Evolutionary conservation across 2,888 invertebrate species (phyloP), one percentile per base, ranked within the genome.

Genomic region (Nemurella pictetii): DNA sequence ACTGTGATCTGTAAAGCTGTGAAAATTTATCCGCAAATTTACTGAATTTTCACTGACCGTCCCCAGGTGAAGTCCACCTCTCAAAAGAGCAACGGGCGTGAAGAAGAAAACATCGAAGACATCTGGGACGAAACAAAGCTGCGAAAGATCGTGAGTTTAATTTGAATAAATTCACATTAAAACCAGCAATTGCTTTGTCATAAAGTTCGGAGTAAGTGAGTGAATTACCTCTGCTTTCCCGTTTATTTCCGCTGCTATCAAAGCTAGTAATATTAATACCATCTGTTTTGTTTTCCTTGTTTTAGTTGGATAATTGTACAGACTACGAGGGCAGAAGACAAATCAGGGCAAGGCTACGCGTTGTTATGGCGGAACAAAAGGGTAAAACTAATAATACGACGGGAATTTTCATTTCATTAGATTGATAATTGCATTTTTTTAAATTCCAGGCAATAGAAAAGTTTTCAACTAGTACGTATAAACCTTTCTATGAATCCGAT

Each of bases 291-390:
- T 77, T 77, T 15, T 15, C 80, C n/a, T 78, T 28, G 87, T 92
- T 91, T 81, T 90, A 97, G 97, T 93, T 97, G 92, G 96, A 96
- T 91, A 94, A 94, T 91, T 94, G 96, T 90, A 94, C 94, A 88
- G 96, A 96, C 90, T 96, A 96, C 95, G 97, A 97, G 91, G 96
- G 96, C 91, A 94, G 96, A 89, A 94, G 96, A 89, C 93, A 94
- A 88, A 94, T 97, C 89, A 93, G 97, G 90, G 94, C 94, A 89
- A 94, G 96, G 91, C 93, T 97, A 89, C 94, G 95, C 89, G 93
- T 95, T 90, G 94, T 97, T 89, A 95, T 96, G 94, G 96, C 96
- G 89, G 95, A 95, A 92, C 95, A 95, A 91, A 95, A 95, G 95
- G 96, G 97, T 97, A 92, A 89, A 89, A 86, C 85, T 77, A 72